These are phyloP conservation scores for Empidonax alnorum DNA, from an alignment of 2,113 vertebrate genomes.

Conservation along the genomic window DNA sequence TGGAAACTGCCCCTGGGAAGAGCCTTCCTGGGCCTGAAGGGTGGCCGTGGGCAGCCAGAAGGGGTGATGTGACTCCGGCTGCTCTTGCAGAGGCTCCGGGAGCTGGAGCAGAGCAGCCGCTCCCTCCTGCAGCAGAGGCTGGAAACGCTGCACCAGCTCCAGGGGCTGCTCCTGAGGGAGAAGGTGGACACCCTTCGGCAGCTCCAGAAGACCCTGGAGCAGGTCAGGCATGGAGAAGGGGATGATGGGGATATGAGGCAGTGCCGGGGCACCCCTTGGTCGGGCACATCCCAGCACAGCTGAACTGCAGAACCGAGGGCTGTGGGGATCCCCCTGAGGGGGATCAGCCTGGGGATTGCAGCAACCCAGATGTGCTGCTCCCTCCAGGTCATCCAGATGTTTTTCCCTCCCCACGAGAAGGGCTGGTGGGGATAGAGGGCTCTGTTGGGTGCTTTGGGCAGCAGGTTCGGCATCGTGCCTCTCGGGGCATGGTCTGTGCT, in stretches of 20 bases:
- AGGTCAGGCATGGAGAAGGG: constrained; percentile 49
- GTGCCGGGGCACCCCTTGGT: accelerated
- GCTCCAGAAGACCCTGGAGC: constrained; percentile 55
- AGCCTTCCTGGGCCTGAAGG: not conserved
- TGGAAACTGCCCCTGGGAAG: not conserved
- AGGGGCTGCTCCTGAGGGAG: constrained; percentile 68
- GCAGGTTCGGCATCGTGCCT: not conserved
- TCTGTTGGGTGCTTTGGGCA: not conserved
- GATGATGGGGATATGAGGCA: accelerated
- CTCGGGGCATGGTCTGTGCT: not conserved
- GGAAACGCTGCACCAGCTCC: constrained; percentile 46
- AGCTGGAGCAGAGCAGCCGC: constrained; percentile 56
- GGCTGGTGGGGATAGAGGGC: not conserved
- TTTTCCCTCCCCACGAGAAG: not conserved
- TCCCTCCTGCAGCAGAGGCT: constrained; percentile 65
- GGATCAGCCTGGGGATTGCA: not conserved
- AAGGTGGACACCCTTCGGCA: constrained; percentile 44
- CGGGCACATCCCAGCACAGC: not conserved
- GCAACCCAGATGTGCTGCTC: not conserved
- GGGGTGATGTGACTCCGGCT: accelerated
- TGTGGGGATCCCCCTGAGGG: not conserved
- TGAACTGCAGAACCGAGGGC: not conserved
- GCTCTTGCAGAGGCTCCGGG: constrained; percentile 63
- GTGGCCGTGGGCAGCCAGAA: accelerated
- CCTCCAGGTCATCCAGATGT: not conserved